Evolutionary conservation across 2,113 vertebrate species (phyloP).

Genomic region (Ictidomys tridecemlineatus): DNA sequence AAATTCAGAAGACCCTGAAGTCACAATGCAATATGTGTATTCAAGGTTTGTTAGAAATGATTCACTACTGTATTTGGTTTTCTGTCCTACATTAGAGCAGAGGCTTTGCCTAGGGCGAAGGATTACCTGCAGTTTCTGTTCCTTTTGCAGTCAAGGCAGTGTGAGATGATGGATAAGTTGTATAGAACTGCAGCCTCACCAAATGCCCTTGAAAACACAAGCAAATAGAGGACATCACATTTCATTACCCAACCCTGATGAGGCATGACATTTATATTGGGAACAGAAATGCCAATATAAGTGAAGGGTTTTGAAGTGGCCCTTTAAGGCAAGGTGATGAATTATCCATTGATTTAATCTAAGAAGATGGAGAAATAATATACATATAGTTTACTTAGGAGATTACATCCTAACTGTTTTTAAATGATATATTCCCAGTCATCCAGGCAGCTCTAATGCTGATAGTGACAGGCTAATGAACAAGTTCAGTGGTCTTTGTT

Average conservation of each 20-base stretch:
- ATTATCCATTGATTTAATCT: slow-evolving; percentile 61
- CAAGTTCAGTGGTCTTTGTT: neutral
- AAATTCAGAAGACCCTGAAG: neutral
- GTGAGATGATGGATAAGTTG: slow-evolving; percentile 21
- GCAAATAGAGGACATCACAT: slow-evolving; percentile 22
- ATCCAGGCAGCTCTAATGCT: neutral
- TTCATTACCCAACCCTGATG: slow-evolving; percentile 71
- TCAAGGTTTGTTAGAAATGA: slow-evolving; percentile 43
- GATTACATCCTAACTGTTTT: neutral
- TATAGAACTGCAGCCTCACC: neutral
- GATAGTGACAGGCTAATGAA: neutral
- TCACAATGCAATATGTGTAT: neutral
- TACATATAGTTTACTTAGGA: neutral
- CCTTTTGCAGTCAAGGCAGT: neutral
- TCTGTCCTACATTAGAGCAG: neutral
- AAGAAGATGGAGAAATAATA: slow-evolving; percentile 41
- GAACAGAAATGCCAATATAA: slow-evolving; percentile 51
- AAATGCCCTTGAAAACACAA: slow-evolving; percentile 61
- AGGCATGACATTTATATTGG: slow-evolving; percentile 58
- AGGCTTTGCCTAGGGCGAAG: slow-evolving; percentile 34
- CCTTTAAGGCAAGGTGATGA: slow-evolving; percentile 31
- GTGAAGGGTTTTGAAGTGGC: slow-evolving; percentile 35
- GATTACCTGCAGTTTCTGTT: slow-evolving; percentile 3
- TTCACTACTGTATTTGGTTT: slow-evolving; percentile 49
- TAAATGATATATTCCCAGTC: neutral